A percentile compares a stretch with the other conserved stretches of the same genome.
Evolutionary conservation across 2,797 vertebrate species (phyloP).

Genomic region (Thripadectes ignobilis): DNA sequence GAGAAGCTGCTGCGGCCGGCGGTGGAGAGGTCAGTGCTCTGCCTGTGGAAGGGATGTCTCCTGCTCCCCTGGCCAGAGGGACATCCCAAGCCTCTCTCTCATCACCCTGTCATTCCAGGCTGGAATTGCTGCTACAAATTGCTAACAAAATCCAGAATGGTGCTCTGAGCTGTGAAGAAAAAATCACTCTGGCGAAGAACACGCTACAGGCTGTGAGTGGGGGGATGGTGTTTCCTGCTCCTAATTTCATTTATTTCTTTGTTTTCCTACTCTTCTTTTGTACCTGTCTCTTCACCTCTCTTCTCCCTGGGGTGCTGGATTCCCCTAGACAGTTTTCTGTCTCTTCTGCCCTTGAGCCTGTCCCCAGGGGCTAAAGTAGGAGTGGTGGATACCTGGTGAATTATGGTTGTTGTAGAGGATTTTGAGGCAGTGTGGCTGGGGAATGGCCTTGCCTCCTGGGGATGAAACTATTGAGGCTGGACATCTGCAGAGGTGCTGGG

Average conservation of each 20-base stretch:
- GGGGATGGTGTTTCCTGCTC: neutral
- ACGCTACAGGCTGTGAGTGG: slow-evolving; percentile 93
- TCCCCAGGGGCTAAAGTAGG: neutral
- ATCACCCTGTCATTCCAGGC: slow-evolving; percentile 67
- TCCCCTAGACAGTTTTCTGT: neutral
- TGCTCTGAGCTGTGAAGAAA: slow-evolving; percentile 95
- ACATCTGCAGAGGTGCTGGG: neutral
- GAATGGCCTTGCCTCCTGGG: neutral
- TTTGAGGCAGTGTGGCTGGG: neutral
- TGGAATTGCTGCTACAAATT: slow-evolving; percentile 92
- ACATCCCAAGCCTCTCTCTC: neutral
- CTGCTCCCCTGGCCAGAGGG: neutral
- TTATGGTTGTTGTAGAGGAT: neutral
- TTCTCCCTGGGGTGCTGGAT: neutral
- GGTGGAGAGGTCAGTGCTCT: slow-evolving; percentile 85
- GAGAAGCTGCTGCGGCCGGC: slow-evolving; percentile 94
- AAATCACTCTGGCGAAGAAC: slow-evolving; percentile 94
- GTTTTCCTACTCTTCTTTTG: neutral
- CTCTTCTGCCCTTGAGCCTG: neutral
- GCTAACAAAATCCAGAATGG: slow-evolving; percentile 98
- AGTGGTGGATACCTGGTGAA: neutral
- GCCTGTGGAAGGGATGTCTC: fast-evolving
- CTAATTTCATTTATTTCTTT: neutral
- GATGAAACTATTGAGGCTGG: neutral
- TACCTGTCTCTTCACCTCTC: neutral